phyloP scores from a whole-genome alignment of 2,797 vertebrate species.

The Gallinago stenura region DNA sequence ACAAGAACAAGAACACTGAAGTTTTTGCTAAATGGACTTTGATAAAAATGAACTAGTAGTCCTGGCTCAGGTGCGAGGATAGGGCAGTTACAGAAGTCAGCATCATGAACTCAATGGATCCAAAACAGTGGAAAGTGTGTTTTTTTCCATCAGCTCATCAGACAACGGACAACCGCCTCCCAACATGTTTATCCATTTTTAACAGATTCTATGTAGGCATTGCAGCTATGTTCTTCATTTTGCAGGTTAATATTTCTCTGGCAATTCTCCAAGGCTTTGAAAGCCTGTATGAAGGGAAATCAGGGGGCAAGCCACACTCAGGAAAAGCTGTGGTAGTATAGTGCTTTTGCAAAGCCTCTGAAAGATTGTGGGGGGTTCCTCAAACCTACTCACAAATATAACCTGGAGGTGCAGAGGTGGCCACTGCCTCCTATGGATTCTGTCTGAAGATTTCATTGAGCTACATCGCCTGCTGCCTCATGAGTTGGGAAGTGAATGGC shows the following conservation, averaged over 20 bases:
- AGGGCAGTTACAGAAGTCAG: not conserved
- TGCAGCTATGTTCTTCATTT: not conserved
- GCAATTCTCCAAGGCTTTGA: constrained; percentile 2
- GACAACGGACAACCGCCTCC: not conserved
- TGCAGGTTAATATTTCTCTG: constrained; percentile 4
- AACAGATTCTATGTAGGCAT: not conserved
- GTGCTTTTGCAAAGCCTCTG: not conserved
- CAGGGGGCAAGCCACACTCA: not conserved
- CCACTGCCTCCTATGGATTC: rapidly evolving
- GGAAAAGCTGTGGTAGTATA: not conserved
- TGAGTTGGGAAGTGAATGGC: not conserved
- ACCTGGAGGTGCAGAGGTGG: no score
- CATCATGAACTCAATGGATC: not conserved
- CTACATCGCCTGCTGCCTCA: not conserved
- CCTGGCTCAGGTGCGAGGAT: not conserved
- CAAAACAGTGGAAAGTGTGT: not conserved
- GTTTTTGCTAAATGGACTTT: not conserved
- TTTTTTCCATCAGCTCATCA: not conserved
- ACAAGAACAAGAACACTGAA: not conserved
- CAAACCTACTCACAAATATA: not conserved
- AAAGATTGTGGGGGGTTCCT: not conserved
- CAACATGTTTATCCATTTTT: not conserved
- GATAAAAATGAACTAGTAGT: not conserved
- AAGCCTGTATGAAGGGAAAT: not conserved
- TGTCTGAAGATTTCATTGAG: not conserved